phyloP scores from a whole-genome alignment of 2,888 invertebrate species.

The Mesopsocus fuscifrons region DNA sequence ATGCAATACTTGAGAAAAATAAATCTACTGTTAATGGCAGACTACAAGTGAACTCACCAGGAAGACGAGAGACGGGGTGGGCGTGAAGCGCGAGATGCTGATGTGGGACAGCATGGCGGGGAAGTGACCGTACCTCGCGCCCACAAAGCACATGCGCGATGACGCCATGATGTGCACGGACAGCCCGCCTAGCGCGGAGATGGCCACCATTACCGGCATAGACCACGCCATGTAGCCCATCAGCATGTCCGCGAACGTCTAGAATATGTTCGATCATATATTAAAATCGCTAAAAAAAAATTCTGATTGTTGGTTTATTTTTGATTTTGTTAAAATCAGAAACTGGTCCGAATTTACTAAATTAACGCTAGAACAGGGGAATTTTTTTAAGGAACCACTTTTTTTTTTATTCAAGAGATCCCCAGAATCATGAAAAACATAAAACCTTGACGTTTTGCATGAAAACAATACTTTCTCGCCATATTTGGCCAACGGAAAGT shows the following conservation, averaged over 20 bases:
- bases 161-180: constrained; percentile 93
- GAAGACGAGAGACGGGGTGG: constrained; percentile 63
- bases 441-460: no score
- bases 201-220: constrained; percentile 81
- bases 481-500: no score
- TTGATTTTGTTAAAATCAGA: no score
- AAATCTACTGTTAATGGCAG: no score
- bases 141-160: constrained; percentile 75
- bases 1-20: no score
- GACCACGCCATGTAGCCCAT: constrained; percentile 57
- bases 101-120: constrained; percentile 63
- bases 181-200: constrained; percentile 81
- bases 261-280: constrained; percentile 21
- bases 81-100: constrained; percentile 52
- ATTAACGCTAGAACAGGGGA: no score
- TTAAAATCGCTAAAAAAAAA: background rate
- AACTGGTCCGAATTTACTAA: no score
- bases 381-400: no score
- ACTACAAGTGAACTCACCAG: constrained; percentile 56
- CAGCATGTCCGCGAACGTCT: constrained; percentile 69
- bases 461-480: no score
- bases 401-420: no score
- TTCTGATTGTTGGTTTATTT: background rate
- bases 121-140: constrained; percentile 79
- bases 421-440: no score